Evolutionary conservation across 2,888 invertebrate genomes (phyloP).

Genomic region (Pseudococcus longispinus): DNA sequence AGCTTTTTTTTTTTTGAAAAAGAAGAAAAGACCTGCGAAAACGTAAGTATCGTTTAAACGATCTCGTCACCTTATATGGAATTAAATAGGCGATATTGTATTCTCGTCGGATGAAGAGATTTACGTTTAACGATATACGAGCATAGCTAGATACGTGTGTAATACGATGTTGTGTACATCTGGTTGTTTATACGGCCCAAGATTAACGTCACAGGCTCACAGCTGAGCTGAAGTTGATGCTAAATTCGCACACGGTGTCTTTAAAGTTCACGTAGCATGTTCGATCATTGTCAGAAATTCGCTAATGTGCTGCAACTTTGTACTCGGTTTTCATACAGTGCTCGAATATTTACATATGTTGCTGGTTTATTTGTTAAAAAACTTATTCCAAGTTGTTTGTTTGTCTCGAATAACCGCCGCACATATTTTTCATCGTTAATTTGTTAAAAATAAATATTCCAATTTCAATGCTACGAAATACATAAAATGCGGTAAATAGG

Average conservation of each 20-base stretch:
- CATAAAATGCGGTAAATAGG: neutral
- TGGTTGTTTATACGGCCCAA: neutral
- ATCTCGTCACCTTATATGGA: neutral
- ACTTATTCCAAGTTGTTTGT: neutral
- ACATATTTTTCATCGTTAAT: neutral
- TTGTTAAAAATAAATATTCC: neutral
- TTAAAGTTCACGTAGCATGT: neutral
- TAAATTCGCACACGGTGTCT: neutral
- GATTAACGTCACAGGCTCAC: neutral
- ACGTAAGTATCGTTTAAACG: neutral
- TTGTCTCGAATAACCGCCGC: neutral
- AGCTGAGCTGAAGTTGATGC: neutral
- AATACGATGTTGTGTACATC: neutral
- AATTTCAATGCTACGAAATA: neutral
- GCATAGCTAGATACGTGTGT: neutral
- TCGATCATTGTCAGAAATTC: conserved; percentile 6
- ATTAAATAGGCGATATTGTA: neutral
- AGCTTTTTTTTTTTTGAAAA: neutral
- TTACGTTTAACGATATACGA: neutral
- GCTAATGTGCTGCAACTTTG: neutral
- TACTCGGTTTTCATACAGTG: neutral
- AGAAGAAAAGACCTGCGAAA: neutral
- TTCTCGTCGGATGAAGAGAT: neutral
- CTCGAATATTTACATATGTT: neutral
- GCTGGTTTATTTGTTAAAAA: neutral